Base-by-base conservation (phyloP, 2,113 vertebrate species). In the Pyxicephalus adspersus region DNA sequence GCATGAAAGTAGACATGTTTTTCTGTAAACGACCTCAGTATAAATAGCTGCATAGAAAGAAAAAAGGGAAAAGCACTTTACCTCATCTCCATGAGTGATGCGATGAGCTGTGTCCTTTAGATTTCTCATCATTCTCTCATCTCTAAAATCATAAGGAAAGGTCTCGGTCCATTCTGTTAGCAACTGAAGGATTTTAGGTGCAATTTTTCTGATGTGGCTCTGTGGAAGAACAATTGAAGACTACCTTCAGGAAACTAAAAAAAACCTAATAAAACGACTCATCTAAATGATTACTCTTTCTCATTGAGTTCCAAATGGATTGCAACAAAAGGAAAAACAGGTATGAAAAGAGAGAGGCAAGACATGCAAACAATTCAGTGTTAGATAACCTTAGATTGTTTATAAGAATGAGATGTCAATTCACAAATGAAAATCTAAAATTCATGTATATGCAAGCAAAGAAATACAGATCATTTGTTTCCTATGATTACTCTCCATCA, bases 141-240 rank as follows among this genome's bases (percentile, higher is more conserved):
- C 97, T 80, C 95, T 89, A 86, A 97, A 98, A 88, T 98, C 97
- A 0, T 97, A 96, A 0, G 96, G 95, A 87, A 98, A 98, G 0
- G 95, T 98, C 83, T 97, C 96, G 0, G 95, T 97, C 97, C 97
- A 98, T 84, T 98, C 96, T 0, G 94, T 93, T 83, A 98, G 85
- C 80, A 98, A 83, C 85, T 97, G 96, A 0, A 97, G 90, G 75
- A 98, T 90, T 91, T 96, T 98, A 1, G 96, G 96, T 31, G 95
- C 92, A 16, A 95, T 93, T 89, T 96, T 96, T 83, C 86, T 90
- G 61, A 94, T 86, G 84, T 91, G 87, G 64, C 85, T 92, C 95
- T 98, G 83, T 63, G 68, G 57, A 80, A 73, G 81, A 63, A 87
- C 45, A 83, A 58, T n/a, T 66, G 87, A 0, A 50, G 73, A 82